Evolutionary conservation across 2,113 vertebrate genomes (phyloP), one percentile per base, ranked within the genome.

Genomic region (Hippocampus barbouri): DNA sequence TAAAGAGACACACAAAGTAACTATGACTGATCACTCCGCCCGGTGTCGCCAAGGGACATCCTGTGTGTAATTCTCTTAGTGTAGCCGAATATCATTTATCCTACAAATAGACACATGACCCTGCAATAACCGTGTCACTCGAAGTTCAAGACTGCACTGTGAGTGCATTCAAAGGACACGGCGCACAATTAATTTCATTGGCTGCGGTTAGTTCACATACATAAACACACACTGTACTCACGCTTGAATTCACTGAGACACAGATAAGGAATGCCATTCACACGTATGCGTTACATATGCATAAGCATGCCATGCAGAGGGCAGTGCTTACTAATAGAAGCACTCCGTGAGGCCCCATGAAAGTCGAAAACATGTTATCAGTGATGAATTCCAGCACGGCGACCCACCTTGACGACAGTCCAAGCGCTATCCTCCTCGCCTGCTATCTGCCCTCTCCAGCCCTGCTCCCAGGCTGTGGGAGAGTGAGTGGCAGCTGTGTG

Each of bases 51-150:
- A 75, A 89, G 89, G 88, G 88, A 90, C 88, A 89, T 91, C 88
- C 87, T 90, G 87, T 83, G 68, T 89, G 86, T 89, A 89, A 91
- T 91, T 91, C 90, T 87, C 87, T 89, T 90, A 89, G 82, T 85
- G 88, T 82, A 79, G 88, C 83, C 85, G 88, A 88, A 90, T 89
- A 81, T 86, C 79, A 91, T 92, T 89, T 90, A 89, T 89, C 89
- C 85, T 73, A 66, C 86, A 90, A 88, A 90, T 87, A 87, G 91
- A 91, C 87, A 72, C 69, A 67, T 91, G 91, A 91, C 89, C 89
- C 89, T 69, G 69, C 82, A 73, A 71, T 84, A 79, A 80, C 79
- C 85, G 83, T 86, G 90, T 91, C 89, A 90, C 82, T 79, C 70
- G 74, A 83, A 90, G 90, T 91, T 91, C 89, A 90, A 69, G 78